Percentiles rank a stretch among this genome's conserved stretches.
phyloP scores from a whole-genome alignment of 2,797 vertebrate species.

The Pseudochirops cupreus region DNA sequence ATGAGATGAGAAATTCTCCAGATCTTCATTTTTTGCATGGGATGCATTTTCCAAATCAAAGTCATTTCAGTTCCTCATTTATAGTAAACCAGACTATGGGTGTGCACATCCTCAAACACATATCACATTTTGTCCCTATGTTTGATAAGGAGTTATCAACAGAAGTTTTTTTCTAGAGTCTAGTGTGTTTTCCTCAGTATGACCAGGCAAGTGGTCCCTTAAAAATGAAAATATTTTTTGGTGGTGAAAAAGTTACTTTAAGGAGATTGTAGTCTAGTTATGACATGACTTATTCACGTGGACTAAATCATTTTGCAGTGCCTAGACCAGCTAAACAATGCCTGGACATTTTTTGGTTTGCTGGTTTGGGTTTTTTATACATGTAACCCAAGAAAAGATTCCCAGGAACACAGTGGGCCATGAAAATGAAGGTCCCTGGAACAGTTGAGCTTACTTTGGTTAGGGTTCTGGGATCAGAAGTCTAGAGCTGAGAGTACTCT shows the following conservation, averaged over 20 bases:
- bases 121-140: not conserved
- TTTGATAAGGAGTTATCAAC: conserved; percentile 15
- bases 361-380: not conserved
- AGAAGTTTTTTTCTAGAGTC: conserved; percentile 5
- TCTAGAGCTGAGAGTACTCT: not conserved
- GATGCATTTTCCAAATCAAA: not conserved
- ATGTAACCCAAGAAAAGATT: not conserved
- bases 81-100: not conserved
- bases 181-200: not conserved
- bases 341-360: not conserved
- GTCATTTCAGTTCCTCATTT: not conserved
- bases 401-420: not conserved
- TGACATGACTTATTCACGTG: not conserved
- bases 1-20: conserved; percentile 43
- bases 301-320: not conserved
- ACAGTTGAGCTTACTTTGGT: not conserved
- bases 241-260: not conserved
- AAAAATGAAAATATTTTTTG: not conserved
- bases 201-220: not conserved
- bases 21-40: not conserved
- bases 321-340: not conserved
- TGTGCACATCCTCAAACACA: not conserved
- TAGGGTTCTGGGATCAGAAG: not conserved
- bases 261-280: not conserved
- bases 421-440: not conserved